Evolutionary conservation across 2,797 vertebrate genomes (phyloP).

Genomic region (Smutsia temminckii): DNA sequence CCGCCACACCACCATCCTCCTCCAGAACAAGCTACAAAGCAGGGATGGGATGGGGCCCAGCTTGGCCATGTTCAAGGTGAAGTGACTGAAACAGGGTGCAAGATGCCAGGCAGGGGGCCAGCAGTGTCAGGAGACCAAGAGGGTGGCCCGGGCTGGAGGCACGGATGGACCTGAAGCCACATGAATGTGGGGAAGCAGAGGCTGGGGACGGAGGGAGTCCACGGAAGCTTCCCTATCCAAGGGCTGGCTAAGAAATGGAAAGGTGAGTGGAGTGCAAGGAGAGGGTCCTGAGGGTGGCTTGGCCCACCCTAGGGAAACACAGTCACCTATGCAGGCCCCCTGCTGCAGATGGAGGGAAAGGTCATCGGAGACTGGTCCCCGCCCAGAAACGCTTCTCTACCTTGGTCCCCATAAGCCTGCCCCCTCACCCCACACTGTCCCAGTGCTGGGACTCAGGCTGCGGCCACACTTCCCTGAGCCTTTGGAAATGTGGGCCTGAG

Average conservation of each 20-base stretch:
- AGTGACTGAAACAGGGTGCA: not conserved
- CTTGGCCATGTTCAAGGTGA: too few species aligned
- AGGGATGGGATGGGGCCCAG: not conserved
- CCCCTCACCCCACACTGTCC: accelerated
- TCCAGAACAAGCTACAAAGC: not conserved
- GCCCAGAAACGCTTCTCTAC: too few species aligned
- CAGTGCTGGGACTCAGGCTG: not conserved
- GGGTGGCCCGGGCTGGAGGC: not conserved
- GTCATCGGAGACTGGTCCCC: not conserved
- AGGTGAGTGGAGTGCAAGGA: not conserved
- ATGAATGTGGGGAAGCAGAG: not conserved
- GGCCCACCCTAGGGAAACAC: not conserved
- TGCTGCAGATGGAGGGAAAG: not conserved
- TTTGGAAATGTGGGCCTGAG: not conserved
- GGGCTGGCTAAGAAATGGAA: not conserved
- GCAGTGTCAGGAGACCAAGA: accelerated
- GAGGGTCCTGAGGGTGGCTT: too few species aligned
- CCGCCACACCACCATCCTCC: not conserved
- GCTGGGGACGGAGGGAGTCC: not conserved
- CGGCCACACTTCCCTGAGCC: not conserved
- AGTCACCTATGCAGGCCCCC: not conserved
- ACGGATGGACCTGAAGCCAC: not conserved
- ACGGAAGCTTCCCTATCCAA: not conserved
- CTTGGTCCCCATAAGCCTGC: too few species aligned
- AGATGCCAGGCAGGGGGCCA: not conserved